Conservation (phyloP, 2,113 vertebrate species). For the Brachyistius frenatus region DNA sequence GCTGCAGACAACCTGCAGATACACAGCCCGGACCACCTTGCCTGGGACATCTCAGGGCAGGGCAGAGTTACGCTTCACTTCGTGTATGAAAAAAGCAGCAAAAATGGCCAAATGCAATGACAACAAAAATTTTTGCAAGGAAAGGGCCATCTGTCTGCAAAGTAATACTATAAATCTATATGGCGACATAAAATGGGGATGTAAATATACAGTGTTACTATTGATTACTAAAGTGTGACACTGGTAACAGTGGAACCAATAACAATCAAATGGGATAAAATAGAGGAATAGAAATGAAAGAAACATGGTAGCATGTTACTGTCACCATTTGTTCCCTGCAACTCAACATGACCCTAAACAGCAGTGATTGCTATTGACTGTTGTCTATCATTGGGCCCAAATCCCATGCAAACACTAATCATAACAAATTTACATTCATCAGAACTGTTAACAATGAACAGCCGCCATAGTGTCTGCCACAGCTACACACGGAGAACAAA, state of each 20-base stretch:
- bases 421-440: constrained; percentile 19
- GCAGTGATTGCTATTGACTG: constrained; percentile 42
- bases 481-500: constrained; percentile 48
- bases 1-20: constrained; percentile 46
- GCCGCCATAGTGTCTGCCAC: constrained; percentile 22
- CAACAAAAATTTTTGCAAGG: constrained; percentile 10
- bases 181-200: too few species aligned
- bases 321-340: constrained; percentile 30
- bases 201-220: too few species aligned
- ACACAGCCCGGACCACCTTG: constrained; percentile 47
- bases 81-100: constrained; percentile 43
- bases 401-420: constrained; percentile 39
- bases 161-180: too few species aligned
- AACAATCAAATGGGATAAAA: background rate
- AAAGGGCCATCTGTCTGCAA: background rate
- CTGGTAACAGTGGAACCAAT: background rate
- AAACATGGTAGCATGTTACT: constrained; percentile 19
- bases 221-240: too few species aligned
- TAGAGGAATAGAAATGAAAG: background rate
- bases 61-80: constrained; percentile 33
- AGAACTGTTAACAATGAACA: constrained; percentile 45
- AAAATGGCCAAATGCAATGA: constrained; percentile 12
- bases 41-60: constrained; percentile 41
- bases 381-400: constrained; percentile 43
- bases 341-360: constrained; percentile 34